Evolutionary conservation across 1,140 invertebrate genomes (phyloP).

Genomic region (Tyrophagus putrescentiae): DNA sequence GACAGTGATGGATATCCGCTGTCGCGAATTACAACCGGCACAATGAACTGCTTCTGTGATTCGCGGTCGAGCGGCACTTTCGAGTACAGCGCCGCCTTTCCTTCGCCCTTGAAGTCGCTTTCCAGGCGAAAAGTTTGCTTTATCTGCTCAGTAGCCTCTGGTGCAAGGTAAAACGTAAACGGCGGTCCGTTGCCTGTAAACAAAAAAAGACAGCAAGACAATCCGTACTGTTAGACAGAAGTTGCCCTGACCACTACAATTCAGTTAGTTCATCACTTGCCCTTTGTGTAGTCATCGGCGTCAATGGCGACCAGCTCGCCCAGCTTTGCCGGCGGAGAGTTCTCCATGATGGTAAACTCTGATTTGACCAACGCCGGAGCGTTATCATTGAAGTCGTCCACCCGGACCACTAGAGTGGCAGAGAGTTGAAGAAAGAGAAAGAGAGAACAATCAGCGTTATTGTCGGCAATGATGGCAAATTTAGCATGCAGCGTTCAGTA

Average conservation of each 20-base stretch:
- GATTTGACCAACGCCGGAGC: conserved; percentile 43
- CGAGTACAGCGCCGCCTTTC: conserved; percentile 81
- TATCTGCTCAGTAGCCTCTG: conserved; percentile 77
- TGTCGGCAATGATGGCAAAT: no score
- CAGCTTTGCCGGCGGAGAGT: conserved; percentile 63
- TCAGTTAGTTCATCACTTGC: not conserved
- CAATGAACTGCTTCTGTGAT: conserved; percentile 80
- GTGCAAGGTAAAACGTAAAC: conserved; percentile 79
- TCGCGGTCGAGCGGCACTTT: conserved; percentile 81
- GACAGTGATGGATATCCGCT: conserved; percentile 79
- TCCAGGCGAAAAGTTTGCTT: conserved; percentile 75
- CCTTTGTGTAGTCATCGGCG: conserved; percentile 57
- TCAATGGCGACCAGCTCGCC: conserved; percentile 85
- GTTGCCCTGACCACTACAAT: no score
- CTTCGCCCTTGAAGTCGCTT: conserved; percentile 53
- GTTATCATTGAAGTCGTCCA: conserved; percentile 90
- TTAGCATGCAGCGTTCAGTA: no score
- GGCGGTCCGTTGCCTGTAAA: conserved; percentile 66
- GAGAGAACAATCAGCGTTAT: no score
- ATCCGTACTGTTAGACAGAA: not conserved
- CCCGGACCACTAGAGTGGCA: conserved; percentile 76
- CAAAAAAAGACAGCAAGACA: not conserved
- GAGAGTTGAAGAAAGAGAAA: no score
- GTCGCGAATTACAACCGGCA: conserved; percentile 83
- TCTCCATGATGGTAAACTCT: conserved; percentile 79